Evolutionary conservation across 2,888 invertebrate species (phyloP), one percentile per base, ranked within the genome.

Genomic region (Vandiemenella viatica): DNA sequence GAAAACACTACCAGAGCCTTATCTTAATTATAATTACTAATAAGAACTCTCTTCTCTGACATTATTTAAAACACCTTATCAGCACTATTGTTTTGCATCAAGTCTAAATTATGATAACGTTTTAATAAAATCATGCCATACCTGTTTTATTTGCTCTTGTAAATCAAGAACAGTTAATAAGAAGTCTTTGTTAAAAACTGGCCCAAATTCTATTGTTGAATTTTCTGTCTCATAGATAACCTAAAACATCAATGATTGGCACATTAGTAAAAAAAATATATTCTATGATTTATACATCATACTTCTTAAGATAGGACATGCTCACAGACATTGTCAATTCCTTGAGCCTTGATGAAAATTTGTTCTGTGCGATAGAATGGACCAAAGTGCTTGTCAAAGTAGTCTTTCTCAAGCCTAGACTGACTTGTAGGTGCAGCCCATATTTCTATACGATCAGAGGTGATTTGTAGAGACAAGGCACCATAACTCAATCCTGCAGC

Each of bases 301-400:
- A 32, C n/a, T 32, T 2, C 10, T 13, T 13, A 2, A 32, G 5
- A 32, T 13, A 43, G 13, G 8, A 22, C 38, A 18, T 3, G 13
- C 15, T n/a, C 20, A 59, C 65, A 64, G 64, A 79, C 78, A 46
- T 63, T 61, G 1, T 70, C 66, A 32, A 77, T 65, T 1, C 73
- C 73, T 1, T 70, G 66, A 0, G 84, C 68, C 61, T 77, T 83
- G 23, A 96, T 73, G 58, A 88, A 93, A 46, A 96, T 69, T 69
- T 95, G 95, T 60, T 91, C 82, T 2, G 87, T 83, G 46, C 92
- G 74, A 64, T 88, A 91, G 66, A 92, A 93, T 0, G 91, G 91
- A 7, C 79, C 79, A 63, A 97, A 97, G 59, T 83, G 77, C 13
- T 73, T 66, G 64, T 96, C 93, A 60, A 84, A 96, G 63, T 83